Evolutionary conservation across 2,888 invertebrate species (phyloP).

Genomic region (Notodonta ziczac): DNA sequence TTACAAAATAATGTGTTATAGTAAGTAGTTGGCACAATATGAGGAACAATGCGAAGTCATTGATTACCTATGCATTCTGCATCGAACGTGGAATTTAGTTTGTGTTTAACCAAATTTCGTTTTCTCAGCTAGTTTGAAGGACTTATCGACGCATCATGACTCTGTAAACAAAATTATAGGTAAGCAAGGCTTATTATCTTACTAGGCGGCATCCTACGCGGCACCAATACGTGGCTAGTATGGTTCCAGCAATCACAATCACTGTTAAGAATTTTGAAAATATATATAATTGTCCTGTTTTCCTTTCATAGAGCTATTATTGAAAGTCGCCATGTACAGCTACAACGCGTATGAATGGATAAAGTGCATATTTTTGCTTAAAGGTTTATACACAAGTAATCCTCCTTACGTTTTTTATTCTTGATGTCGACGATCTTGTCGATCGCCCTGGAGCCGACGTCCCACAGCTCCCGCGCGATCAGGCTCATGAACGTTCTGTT

Average conservation of each 20-base stretch:
- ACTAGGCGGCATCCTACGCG: too few relatives aligned
- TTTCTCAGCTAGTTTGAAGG: not conserved
- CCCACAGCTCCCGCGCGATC: slow-evolving; percentile 71
- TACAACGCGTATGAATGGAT: too few relatives aligned
- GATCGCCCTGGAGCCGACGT: slow-evolving; percentile 64
- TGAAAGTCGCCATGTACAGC: too few relatives aligned
- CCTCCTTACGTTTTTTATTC: slow-evolving; percentile 39
- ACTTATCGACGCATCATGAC: not conserved
- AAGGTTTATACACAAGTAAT: not conserved
- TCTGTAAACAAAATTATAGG: not conserved
- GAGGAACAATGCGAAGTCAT: not conserved
- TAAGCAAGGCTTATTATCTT: too few relatives aligned
- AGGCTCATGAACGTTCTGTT: slow-evolving; percentile 71
- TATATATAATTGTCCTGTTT: too few relatives aligned
- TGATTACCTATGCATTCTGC: not conserved
- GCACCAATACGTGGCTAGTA: too few relatives aligned
- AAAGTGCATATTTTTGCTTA: too few relatives aligned
- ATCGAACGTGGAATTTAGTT: not conserved
- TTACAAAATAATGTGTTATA: not conserved
- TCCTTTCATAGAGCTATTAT: too few relatives aligned
- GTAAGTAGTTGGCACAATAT: not conserved
- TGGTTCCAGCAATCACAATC: too few relatives aligned
- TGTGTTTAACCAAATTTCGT: not conserved
- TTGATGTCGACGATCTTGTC: slow-evolving; percentile 65
- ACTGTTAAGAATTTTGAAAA: too few relatives aligned